These are phyloP conservation scores for Hypolimnas misippus DNA, from an alignment of 2,888 invertebrate genomes.

Conservation along the genomic window DNA sequence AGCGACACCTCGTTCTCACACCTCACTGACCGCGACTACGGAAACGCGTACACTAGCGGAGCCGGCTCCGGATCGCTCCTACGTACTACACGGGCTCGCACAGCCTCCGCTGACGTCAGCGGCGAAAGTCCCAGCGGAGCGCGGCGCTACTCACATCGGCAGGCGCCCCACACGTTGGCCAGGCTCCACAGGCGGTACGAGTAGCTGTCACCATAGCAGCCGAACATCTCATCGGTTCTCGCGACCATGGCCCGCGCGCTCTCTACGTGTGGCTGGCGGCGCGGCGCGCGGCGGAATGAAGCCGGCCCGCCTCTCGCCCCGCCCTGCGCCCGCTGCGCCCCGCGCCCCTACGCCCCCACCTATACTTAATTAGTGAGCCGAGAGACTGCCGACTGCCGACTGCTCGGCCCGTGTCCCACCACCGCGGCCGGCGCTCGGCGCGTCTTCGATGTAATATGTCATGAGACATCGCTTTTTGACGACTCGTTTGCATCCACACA, in stretches of 20 bases:
- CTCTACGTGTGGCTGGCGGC: constrained; percentile 63
- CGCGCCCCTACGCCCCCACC: constrained; percentile 53
- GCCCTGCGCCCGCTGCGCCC: constrained; percentile 54
- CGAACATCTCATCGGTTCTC: constrained; percentile 91
- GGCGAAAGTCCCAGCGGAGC: constrained; percentile 16
- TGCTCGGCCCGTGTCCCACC: constrained; percentile 51
- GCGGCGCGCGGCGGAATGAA: constrained; percentile 82
- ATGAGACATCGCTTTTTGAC: constrained; percentile 49
- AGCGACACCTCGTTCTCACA: constrained; percentile 66
- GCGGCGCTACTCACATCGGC: constrained; percentile 88
- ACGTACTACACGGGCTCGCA: constrained; percentile 52
- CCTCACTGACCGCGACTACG: constrained; percentile 55
- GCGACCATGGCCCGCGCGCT: constrained; percentile 90
- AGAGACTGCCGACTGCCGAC: constrained; percentile 45
- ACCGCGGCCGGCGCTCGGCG: constrained; percentile 33
- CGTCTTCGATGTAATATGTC: constrained; percentile 26
- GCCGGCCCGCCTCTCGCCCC: constrained; percentile 63
- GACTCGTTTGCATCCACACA: constrained; percentile 17
- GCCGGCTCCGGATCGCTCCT: constrained; percentile 53
- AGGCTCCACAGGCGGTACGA: constrained; percentile 90
- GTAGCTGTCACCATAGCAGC: constrained; percentile 89
- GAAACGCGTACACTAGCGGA: constrained; percentile 54
- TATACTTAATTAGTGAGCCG: constrained; percentile 76
- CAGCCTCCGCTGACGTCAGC: constrained; percentile 28
- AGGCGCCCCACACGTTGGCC: constrained; percentile 90